Evolutionary conservation across 2,113 vertebrate species (phyloP).

Genomic region (Hyaena hyaena): DNA sequence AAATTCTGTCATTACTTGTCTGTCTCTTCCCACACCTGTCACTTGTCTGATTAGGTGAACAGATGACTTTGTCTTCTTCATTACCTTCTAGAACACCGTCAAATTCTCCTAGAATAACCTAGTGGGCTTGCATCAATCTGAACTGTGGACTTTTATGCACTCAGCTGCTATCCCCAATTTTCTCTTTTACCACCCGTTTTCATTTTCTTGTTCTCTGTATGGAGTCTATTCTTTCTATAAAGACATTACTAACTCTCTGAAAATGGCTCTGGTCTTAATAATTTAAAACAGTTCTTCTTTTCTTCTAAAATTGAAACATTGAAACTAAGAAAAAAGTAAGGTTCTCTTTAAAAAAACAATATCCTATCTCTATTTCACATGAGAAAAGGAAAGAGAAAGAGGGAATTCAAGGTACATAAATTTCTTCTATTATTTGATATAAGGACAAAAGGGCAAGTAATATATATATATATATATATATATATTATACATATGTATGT

Average conservation of each 20-base stretch:
- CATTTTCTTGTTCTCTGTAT: not conserved
- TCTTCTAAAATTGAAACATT: constrained; percentile 48
- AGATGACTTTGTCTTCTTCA: constrained; percentile 42
- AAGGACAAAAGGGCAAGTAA: not conserved
- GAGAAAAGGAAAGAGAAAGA: not conserved
- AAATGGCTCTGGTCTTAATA: constrained; percentile 35
- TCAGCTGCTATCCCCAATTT: not conserved
- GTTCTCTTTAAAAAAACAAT: not conserved
- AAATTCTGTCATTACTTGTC: constrained; percentile 48
- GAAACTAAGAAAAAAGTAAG: not conserved
- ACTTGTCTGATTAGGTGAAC: constrained; percentile 50
- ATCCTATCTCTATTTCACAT: not conserved
- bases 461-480: not conserved
- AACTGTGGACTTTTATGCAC: not conserved
- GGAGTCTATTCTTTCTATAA: not conserved
- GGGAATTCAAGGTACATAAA: not conserved
- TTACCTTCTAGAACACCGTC: not conserved
- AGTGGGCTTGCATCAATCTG: not conserved
- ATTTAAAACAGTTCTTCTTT: constrained; percentile 20
- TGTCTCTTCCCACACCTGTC: constrained; percentile 62
- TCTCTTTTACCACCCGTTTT: not conserved
- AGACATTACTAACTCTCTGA: not conserved
- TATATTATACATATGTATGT: not conserved
- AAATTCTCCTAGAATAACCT: constrained; percentile 21
- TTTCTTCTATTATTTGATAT: not conserved